Base-by-base conservation (phyloP, 1,140 invertebrate species). In the Drosophila navojoa region DNA sequence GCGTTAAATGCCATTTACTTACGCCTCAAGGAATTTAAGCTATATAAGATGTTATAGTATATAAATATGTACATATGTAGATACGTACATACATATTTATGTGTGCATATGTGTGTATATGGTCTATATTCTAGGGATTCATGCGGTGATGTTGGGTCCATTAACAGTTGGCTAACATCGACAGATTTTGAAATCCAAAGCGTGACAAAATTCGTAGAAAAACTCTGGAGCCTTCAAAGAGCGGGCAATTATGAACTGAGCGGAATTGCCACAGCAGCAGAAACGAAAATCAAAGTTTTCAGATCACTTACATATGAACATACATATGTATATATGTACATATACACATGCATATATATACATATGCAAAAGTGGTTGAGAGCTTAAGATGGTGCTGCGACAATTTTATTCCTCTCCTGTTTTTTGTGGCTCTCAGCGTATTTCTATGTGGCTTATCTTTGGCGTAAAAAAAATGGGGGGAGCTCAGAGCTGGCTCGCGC, bases 181-280 rank as follows among this genome's bases (percentile, higher is more conserved):
- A 89, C 82, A 89, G 77, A 87, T 61, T 87, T 77, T 87, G 82
- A 89, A 87, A 87, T 87, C 76, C 59, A 87, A 86, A 89, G 82
- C 84, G 79, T 87, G 84, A 87, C 79, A 89, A 87, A 60, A 82
- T 87, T 87, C 82, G 76, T 77, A 74, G 82, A 87, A 87, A 73
- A 87, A 70, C 72, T 60, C 29, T 49, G 22, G 29, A 70, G 38
- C 38, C 47, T n/a, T 27, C 71, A 61, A 52, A 57, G 58, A 38
- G 22, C 50, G 10, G 29, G 32, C 66, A 69, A 42, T 50, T 60
- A 60, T 50, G 40, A 53, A 68, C 61, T 32, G 45, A 59, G 68
- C 16, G 49, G 27, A 85, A 85, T 76, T 76, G 81, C 82, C 75
- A 71, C 50, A 72, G 76, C 79, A 87, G 82, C 82, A 87, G 59